Evolutionary conservation across 2,797 vertebrate species (phyloP).

Genomic region (Lemur catta): DNA sequence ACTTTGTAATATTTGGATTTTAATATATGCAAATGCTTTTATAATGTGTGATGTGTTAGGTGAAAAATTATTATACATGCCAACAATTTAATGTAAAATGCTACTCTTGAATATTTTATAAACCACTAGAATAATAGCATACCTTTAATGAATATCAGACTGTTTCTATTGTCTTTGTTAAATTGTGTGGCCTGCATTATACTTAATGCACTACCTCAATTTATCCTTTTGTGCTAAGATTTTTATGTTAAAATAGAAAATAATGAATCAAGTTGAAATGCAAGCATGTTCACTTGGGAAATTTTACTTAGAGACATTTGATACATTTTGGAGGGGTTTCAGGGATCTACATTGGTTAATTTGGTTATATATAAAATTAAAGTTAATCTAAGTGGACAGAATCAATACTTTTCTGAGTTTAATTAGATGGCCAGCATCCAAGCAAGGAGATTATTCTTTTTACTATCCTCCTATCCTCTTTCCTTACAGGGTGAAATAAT

Average conservation of each 20-base stretch:
- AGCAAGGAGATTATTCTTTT: slow-evolving; percentile 55
- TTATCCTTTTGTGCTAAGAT: slow-evolving; percentile 28
- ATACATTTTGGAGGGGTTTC: slow-evolving; percentile 48
- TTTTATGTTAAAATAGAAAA: slow-evolving; percentile 41
- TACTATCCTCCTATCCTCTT: slow-evolving; percentile 23
- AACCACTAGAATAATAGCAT: slow-evolving; percentile 58
- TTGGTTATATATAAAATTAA: slow-evolving; percentile 63
- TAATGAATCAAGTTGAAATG: neutral
- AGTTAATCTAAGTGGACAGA: slow-evolving; percentile 70
- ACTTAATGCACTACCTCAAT: slow-evolving; percentile 5
- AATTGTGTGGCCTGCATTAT: neutral
- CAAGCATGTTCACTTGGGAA: slow-evolving; percentile 39
- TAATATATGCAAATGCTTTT: slow-evolving; percentile 74
- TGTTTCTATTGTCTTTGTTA: slow-evolving; percentile 21
- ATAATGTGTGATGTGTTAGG: slow-evolving; percentile 67
- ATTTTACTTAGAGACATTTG: slow-evolving; percentile 44
- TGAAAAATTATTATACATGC: slow-evolving; percentile 63
- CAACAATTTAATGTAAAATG: slow-evolving; percentile 69
- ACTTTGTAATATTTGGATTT: slow-evolving; percentile 60
- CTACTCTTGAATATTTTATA: slow-evolving; percentile 72
- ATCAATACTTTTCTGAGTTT: slow-evolving; percentile 63
- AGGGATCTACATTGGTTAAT: slow-evolving; percentile 17
- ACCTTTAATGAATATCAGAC: slow-evolving; percentile 47
- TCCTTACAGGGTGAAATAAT: slow-evolving; percentile 51
- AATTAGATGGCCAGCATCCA: slow-evolving; percentile 63